These are phyloP conservation scores for Pangasius macronema DNA, from an alignment of 2,797 vertebrate species.

Conservation along the genomic window DNA sequence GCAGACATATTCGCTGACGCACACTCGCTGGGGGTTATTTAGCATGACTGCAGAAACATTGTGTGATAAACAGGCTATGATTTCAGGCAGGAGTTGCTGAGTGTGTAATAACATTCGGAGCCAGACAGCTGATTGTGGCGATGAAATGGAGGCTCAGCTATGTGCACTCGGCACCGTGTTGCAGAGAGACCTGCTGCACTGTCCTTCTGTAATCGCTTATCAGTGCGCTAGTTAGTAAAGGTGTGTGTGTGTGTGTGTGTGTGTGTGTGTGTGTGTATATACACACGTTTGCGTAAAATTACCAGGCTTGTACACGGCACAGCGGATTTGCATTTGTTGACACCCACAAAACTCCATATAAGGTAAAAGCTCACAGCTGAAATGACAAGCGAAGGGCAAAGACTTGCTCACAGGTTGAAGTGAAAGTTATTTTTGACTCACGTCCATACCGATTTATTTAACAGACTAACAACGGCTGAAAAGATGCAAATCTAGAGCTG, in stretches of 20 bases:
- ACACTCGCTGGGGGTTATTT: background rate
- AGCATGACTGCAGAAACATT: background rate
- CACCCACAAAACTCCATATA: background rate
- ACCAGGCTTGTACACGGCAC: background rate
- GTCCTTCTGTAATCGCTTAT: background rate
- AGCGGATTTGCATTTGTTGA: background rate
- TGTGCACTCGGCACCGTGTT: background rate
- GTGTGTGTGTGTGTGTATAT: background rate
- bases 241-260: too few species aligned
- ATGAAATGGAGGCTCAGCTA: background rate
- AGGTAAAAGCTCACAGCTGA: background rate
- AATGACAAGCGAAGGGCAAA: background rate
- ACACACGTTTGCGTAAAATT: background rate
- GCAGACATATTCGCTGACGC: background rate
- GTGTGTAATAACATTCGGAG: background rate
- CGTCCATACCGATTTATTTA: background rate
- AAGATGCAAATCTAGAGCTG: background rate
- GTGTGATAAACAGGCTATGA: background rate
- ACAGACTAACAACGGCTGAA: background rate
- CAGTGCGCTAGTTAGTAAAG: background rate
- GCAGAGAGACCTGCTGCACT: background rate
- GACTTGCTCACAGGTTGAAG: background rate
- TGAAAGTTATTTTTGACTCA: background rate
- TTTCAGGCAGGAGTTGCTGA: background rate
- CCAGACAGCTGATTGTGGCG: background rate